Evolutionary conservation across 1,140 invertebrate species (phyloP), one percentile per base, ranked within the genome.

Genomic region (Heliconius congener): DNA sequence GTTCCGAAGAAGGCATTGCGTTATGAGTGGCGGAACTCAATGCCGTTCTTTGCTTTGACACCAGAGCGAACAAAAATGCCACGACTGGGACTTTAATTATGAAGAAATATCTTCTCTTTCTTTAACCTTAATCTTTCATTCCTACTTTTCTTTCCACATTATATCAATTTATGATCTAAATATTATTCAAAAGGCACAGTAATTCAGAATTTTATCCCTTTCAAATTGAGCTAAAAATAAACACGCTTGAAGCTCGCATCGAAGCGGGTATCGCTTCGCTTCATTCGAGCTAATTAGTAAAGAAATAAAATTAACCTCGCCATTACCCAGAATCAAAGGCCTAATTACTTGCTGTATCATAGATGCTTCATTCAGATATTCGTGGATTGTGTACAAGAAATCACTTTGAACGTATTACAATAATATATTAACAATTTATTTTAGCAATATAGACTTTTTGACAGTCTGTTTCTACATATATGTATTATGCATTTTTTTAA

Each of bases 271-370:
- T 66, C 60, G 60, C 27, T 27, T 50, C 57, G 76, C 70, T 52
- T 52, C 70, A 80, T 80, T 80, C 71, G 39, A 71, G 52, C 79
- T 80, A 80, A 80, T 80, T 80, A 76, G 79, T 76, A 76, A 71
- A 74, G 78, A 72, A 80, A 80, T 80, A 76, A 80, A 80, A 80
- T 80, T 73, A 80, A 80, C 74, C 72, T 60, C 34, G 60, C 55
- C 76, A 78, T 72, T 86, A 76, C 74, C 34, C 37, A 76, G 74
- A 76, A 76, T 42, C 74, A 70, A 46, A 71, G 74, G 13, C 27
- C 74, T 76, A 76, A 76, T 76, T 76, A 76, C 71, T 76, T 71
- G 74, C 16, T 34, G 78, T 9, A 50, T 79, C 70, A 86, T 81
- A 78, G 73, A 79, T 79, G 78, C 39, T 73, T n/a, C 50, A 13